Percentiles rank a stretch among this genome's conserved stretches.
Evolutionary conservation across 2,113 vertebrate species (phyloP).

Genomic region (Anguilla rostrata): DNA sequence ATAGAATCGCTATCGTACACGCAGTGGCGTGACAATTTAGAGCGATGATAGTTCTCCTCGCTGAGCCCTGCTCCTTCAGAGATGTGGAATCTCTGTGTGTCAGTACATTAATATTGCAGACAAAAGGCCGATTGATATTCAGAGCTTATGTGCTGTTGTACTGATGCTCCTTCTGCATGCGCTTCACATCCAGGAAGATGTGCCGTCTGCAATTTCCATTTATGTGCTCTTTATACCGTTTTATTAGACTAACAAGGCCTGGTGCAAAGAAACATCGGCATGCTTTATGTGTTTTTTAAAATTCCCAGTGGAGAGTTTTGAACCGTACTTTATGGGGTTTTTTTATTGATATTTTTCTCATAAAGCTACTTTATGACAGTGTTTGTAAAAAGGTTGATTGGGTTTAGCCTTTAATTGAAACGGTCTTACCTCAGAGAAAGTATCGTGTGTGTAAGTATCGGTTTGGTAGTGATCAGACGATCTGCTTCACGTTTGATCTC

Average conservation of each 20-base stretch:
- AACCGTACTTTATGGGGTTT: too few species aligned
- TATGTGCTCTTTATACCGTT: background rate
- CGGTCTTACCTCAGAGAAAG: background rate
- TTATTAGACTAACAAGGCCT: background rate
- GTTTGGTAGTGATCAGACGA: background rate
- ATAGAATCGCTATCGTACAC: background rate
- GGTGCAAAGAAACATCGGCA: background rate
- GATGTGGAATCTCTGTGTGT: background rate
- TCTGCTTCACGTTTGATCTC: background rate
- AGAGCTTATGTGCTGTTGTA: background rate
- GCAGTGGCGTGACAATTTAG: background rate
- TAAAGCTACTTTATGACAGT: too few species aligned
- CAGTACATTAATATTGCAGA: background rate
- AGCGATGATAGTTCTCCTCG: background rate
- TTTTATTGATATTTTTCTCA: too few species aligned
- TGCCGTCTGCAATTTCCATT: background rate
- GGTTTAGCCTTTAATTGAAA: background rate
- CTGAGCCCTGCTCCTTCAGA: background rate
- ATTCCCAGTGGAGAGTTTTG: too few species aligned
- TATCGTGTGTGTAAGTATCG: background rate
- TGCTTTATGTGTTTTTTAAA: too few species aligned
- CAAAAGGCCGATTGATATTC: background rate
- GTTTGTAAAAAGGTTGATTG: too few species aligned
- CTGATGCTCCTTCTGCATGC: background rate
- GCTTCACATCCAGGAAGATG: background rate